A percentile compares a stretch with the other conserved stretches of the same genome.
Conservation (phyloP, 2,113 vertebrate species). For the Chaetodon auriga region DNA sequence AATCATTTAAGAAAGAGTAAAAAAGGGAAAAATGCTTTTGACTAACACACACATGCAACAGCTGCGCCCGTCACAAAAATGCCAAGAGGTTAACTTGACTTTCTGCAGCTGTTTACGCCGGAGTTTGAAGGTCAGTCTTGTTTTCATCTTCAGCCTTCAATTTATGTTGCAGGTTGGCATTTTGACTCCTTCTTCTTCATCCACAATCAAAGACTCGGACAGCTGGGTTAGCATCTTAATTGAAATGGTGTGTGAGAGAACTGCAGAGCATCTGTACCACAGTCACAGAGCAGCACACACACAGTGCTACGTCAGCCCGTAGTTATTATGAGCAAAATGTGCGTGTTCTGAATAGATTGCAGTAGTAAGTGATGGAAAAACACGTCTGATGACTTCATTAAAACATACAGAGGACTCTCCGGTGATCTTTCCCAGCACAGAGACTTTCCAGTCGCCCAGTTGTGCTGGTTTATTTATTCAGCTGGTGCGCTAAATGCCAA, state of each 20-base stretch:
- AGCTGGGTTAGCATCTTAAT: slow-evolving; percentile 41
- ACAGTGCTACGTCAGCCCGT: neutral
- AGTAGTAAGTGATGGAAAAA: neutral
- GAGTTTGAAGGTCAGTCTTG: neutral
- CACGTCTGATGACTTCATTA: neutral
- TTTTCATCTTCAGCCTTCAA: slow-evolving; percentile 29
- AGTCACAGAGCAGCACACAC: neutral
- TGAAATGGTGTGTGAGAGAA: slow-evolving; percentile 4
- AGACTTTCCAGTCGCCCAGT: neutral
- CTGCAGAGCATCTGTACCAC: slow-evolving; percentile 13
- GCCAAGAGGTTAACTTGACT: slow-evolving; percentile 6
- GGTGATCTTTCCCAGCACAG: neutral
- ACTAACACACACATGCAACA: neutral
- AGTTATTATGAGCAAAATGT: neutral
- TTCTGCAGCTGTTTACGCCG: slow-evolving; percentile 23
- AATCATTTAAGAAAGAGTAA: no score
- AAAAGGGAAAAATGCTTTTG: neutral
- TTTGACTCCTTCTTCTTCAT: slow-evolving; percentile 36
- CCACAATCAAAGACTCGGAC: slow-evolving; percentile 25
- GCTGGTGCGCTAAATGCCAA: slow-evolving; percentile 32
- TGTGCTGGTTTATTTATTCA: neutral
- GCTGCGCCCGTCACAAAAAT: neutral
- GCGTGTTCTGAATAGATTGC: neutral
- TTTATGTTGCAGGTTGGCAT: slow-evolving; percentile 21
- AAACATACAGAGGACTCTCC: neutral